Conservation (phyloP, 1,140 invertebrate genomes). For the Riptortus pedestris region DNA sequence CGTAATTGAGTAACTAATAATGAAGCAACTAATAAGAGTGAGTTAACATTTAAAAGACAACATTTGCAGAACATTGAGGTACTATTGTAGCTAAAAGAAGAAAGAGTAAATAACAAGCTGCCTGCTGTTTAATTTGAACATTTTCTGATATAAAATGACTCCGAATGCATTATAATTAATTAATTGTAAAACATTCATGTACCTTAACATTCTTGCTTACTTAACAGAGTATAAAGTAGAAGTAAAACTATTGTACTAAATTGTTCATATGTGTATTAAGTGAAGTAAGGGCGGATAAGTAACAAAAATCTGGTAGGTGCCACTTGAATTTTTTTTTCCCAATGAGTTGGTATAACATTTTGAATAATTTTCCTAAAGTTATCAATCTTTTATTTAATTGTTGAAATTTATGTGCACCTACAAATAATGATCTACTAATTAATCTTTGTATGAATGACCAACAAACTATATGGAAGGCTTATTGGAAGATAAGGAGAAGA, state of each 20-base stretch:
- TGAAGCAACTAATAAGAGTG: background rate
- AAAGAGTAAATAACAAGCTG: background rate
- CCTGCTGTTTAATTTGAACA: conserved; percentile 16
- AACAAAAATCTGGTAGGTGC: conserved; percentile 16
- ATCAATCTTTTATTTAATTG: background rate
- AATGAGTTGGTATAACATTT: conserved; percentile 4
- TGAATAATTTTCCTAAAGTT: background rate
- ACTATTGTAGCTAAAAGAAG: conserved; percentile 5
- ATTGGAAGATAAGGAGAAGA: conserved; percentile 8
- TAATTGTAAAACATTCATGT: conserved; percentile 27
- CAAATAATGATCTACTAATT: conserved; percentile 11
- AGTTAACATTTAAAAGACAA: conserved; percentile 1
- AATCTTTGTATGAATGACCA: conserved; percentile 15
- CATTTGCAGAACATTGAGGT: background rate
- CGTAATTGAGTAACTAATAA: conserved; percentile 9
- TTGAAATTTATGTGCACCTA: conserved; percentile 17
- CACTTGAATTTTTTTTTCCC: conserved; percentile 8
- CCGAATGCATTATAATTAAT: conserved; percentile 15
- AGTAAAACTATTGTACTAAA: conserved; percentile 25
- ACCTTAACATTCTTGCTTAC: conserved; percentile 25
- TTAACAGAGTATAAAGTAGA: conserved; percentile 24
- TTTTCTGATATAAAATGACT: conserved; percentile 20
- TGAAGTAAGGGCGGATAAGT: conserved; percentile 10
- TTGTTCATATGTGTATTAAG: conserved; percentile 19
- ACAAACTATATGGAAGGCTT: conserved; percentile 11